Percentiles rank a stretch among this genome's conserved stretches.
Conservation (phyloP, 2,888 invertebrate species). For the Mactromeris polynyma region DNA sequence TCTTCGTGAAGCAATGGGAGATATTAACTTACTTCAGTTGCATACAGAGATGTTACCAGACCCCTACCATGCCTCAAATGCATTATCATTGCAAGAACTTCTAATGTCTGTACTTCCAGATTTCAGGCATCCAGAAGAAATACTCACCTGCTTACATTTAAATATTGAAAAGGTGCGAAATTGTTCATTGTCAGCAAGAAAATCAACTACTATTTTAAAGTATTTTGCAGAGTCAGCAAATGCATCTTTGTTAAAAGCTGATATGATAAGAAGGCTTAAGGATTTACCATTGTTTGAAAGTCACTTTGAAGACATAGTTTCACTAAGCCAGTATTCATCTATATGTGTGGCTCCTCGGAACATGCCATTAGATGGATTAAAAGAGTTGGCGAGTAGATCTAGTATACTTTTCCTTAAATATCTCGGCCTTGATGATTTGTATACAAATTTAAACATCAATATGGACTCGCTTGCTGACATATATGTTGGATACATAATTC, state of each 20-base stretch:
- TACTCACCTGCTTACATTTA: conserved; percentile 26
- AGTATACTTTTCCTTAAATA: background rate
- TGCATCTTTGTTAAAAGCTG: too few relatives aligned
- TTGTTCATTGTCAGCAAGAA: background rate
- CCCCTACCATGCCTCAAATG: background rate
- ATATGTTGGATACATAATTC: conserved; percentile 55
- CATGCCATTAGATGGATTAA: background rate
- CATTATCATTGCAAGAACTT: background rate
- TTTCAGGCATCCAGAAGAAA: background rate
- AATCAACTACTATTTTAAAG: background rate
- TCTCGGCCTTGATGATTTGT: background rate
- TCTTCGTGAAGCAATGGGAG: background rate
- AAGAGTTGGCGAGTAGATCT: background rate
- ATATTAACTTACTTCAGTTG: background rate
- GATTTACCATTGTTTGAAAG: background rate
- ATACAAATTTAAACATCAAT: background rate
- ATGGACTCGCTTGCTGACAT: conserved; percentile 19
- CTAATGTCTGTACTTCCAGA: conserved; percentile 7
- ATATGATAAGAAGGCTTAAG: background rate
- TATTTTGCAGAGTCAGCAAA: background rate
- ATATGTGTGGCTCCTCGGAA: background rate
- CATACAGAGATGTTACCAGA: background rate
- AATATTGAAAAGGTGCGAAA: background rate
- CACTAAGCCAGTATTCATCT: background rate
- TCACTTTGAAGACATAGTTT: background rate